phyloP scores from a whole-genome alignment of 2,888 invertebrate genomes.

The Alcis repandata region DNA sequence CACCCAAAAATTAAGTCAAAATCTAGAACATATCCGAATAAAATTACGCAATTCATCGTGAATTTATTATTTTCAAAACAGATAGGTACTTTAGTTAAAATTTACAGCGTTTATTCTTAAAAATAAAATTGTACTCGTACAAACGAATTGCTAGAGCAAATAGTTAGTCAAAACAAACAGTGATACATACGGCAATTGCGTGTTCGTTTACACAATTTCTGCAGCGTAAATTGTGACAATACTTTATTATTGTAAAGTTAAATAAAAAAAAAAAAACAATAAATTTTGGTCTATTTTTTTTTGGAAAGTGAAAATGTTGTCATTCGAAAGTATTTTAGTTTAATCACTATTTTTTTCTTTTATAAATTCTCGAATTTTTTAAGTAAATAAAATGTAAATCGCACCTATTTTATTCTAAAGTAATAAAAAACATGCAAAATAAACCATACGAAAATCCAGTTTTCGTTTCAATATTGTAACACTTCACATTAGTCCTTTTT shows the following conservation, averaged over 20 bases:
- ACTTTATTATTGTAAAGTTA: background rate
- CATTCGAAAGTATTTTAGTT: background rate
- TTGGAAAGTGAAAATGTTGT: background rate
- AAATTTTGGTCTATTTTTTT: background rate
- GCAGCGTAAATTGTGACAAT: constrained; percentile 5
- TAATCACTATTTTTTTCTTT: background rate
- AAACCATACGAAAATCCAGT: constrained; percentile 35
- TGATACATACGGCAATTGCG: background rate
- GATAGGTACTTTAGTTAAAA: background rate
- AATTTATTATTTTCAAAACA: background rate
- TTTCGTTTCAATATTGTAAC: constrained; percentile 34
- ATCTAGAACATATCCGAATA: too few relatives aligned
- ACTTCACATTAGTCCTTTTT: constrained; percentile 46
- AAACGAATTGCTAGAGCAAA: background rate
- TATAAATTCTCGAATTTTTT: background rate
- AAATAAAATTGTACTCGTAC: background rate
- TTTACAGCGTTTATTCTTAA: background rate
- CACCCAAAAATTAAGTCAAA: too few relatives aligned
- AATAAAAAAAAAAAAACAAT: background rate
- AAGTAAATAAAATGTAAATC: too few relatives aligned
- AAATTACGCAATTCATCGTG: background rate
- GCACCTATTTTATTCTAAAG: too few relatives aligned
- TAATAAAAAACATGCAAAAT: constrained; percentile 17
- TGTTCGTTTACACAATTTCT: constrained; percentile 5
- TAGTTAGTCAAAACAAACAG: constrained; percentile 7